A percentile compares a stretch with the other conserved stretches of the same genome.
These are phyloP conservation scores for Dromococcyx pavoninus DNA, from an alignment of 2,797 vertebrate species.

Conservation along the genomic window DNA sequence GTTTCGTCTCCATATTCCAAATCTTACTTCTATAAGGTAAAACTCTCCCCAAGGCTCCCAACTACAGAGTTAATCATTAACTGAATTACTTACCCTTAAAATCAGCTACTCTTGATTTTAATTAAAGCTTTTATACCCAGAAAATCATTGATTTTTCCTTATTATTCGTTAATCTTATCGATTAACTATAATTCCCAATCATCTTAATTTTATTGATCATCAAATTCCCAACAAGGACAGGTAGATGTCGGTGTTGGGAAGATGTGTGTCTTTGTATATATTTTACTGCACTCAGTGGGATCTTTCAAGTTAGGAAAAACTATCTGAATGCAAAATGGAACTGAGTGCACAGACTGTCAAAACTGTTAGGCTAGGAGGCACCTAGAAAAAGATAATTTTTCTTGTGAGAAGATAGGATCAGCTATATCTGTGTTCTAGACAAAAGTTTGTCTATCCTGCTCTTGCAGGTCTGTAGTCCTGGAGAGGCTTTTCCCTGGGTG, in stretches of 20 bases:
- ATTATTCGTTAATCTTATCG: no score
- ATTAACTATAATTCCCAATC: no score
- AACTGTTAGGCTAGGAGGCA: neutral
- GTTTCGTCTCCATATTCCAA: no score
- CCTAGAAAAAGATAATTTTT: slow-evolving; percentile 13
- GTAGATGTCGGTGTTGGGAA: slow-evolving; percentile 25
- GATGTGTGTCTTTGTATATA: slow-evolving; percentile 32
- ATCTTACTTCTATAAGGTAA: no score
- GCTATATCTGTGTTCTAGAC: neutral
- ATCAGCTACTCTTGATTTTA: no score
- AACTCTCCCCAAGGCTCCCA: no score
- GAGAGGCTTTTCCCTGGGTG: accelerated
- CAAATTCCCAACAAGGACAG: no score
- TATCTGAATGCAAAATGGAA: slow-evolving; percentile 34
- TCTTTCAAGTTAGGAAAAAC: slow-evolving; percentile 30
- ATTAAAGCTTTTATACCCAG: no score
- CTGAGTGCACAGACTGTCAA: neutral
- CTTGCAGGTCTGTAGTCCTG: neutral
- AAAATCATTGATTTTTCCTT: no score
- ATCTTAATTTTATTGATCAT: no score
- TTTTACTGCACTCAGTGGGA: slow-evolving; percentile 31
- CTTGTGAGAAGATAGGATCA: neutral
- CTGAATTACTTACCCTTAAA: no score
- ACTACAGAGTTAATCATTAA: no score
- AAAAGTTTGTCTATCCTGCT: neutral